A percentile compares a stretch with the other conserved stretches of the same genome.
Conservation (phyloP, 2,888 invertebrate species). For the Apeira syringaria region DNA sequence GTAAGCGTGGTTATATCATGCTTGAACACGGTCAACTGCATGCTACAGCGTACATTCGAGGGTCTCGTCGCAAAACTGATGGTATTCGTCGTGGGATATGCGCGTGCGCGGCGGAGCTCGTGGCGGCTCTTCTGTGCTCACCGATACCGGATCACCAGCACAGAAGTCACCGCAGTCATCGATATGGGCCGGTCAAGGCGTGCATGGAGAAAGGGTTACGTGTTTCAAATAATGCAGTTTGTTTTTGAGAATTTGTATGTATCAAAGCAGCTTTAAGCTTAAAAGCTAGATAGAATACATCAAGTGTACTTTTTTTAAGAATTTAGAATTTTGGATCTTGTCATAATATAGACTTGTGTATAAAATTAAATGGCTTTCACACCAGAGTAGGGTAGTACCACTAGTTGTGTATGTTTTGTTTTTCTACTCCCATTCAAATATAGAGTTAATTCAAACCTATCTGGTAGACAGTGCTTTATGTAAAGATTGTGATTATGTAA, state of each 20-base stretch:
- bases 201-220: slow-evolving; percentile 44
- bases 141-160: slow-evolving; percentile 34
- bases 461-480: no score
- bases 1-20: slow-evolving; percentile 63
- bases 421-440: no score
- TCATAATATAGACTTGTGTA: no score
- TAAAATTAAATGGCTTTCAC: no score
- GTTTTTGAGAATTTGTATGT: neutral
- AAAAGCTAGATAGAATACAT: no score
- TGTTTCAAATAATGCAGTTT: slow-evolving; percentile 40
- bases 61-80: slow-evolving; percentile 90
- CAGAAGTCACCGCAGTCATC: slow-evolving; percentile 14
- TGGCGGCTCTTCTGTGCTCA: slow-evolving; percentile 56
- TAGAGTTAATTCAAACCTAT: no score
- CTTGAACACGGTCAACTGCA: slow-evolving; percentile 42
- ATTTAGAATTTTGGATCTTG: no score
- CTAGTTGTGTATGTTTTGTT: no score
- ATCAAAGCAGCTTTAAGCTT: neutral
- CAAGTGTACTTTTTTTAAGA: no score
- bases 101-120: slow-evolving; percentile 77
- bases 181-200: slow-evolving; percentile 25
- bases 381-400: no score
- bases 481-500: neutral
- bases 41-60: slow-evolving; percentile 87
- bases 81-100: slow-evolving; percentile 90